Conservation (phyloP, 1,140 invertebrate genomes). For the Heterodera schachtii region DNA sequence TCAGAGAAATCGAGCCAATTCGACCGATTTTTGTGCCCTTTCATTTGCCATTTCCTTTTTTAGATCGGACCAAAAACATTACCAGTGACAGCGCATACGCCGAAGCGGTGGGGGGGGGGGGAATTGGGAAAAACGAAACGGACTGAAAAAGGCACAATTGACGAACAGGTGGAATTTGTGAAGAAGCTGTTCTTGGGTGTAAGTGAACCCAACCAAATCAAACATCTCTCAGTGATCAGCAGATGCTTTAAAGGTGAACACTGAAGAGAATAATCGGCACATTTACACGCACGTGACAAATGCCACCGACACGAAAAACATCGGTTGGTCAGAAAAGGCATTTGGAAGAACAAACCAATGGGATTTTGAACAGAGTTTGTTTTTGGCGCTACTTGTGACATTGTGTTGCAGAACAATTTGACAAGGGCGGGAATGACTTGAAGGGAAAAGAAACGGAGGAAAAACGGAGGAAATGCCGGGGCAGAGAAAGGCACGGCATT, state of each 20-base stretch:
- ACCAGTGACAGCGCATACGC: slow-evolving; percentile 20
- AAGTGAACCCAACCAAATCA: not conserved
- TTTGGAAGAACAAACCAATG: not conserved
- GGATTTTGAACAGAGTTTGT: slow-evolving; percentile 34
- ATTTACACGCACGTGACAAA: slow-evolving; percentile 52
- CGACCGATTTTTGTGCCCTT: no score
- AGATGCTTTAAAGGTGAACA: slow-evolving; percentile 28
- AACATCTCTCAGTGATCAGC: slow-evolving; percentile 3
- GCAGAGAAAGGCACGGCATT: no score
- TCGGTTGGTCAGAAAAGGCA: slow-evolving; percentile 17
- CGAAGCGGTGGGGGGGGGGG: not conserved
- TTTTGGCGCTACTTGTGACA: slow-evolving; percentile 51
- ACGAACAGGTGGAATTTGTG: slow-evolving; percentile 28
- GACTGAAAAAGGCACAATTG: not conserved
- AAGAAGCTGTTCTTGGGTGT: slow-evolving; percentile 37
- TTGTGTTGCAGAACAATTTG: slow-evolving; percentile 51
- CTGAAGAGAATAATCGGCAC: slow-evolving; percentile 32
- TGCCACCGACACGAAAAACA: slow-evolving; percentile 52
- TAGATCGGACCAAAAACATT: slow-evolving; percentile 36
- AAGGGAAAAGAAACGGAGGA: no score
- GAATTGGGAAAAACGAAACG: not conserved
- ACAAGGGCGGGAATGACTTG: slow-evolving; percentile 51
- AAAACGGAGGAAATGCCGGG: no score
- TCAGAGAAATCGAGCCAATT: not conserved
- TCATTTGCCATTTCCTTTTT: not conserved